Evolutionary conservation across 2,888 invertebrate species (phyloP), one percentile per base, ranked within the genome.

Genomic region (Mongoloraphidia duomilia): DNA sequence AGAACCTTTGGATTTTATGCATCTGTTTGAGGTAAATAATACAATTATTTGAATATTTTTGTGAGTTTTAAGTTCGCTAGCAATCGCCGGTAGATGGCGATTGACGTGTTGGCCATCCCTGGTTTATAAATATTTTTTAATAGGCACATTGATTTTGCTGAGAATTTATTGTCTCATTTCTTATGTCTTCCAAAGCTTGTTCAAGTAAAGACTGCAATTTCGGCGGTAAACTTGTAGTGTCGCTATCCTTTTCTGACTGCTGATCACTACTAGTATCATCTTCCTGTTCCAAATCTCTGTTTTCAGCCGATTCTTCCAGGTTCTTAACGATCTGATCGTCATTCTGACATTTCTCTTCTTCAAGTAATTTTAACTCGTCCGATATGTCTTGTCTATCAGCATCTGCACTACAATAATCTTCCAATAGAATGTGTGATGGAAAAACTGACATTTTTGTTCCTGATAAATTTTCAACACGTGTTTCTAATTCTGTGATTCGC

Each of bases 401-500:
- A 54, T 71, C 69, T 9, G 73, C 68, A 34, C 72, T 68, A 41
- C 69, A 68, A 56, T 77, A 77, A 11, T 79, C 74, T 54, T 81
- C 78, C 9, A 84, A 66, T n/a, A 84, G 66, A 61, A 79, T 75
- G 63, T 77, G 76, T 1, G 83, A 80, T 34, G 80, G 79, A 47
- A 77, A 79, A 59, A 72, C 68, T 43, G 73, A 71, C 39, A 71
- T 67, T 53, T 72, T 68, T 2, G 70, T 71, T 50, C 75, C 77
- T 49, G 75, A 72, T 60, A 77, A 69, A 53, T 71, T 71, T 61
- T 85, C 82, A 55, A 87, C 69, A 44, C 84, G 78, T 61, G 80
- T 81, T 59, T 90, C 89, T 43, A 91, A 67, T 65, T 90, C 88
- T n/a, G 82, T 76, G 57, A 91, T 82, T 65, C 89, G 75, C 51